phyloP scores from a whole-genome alignment of 2,113 vertebrate species.

The Sinocyclocheilus anophthalmus region DNA sequence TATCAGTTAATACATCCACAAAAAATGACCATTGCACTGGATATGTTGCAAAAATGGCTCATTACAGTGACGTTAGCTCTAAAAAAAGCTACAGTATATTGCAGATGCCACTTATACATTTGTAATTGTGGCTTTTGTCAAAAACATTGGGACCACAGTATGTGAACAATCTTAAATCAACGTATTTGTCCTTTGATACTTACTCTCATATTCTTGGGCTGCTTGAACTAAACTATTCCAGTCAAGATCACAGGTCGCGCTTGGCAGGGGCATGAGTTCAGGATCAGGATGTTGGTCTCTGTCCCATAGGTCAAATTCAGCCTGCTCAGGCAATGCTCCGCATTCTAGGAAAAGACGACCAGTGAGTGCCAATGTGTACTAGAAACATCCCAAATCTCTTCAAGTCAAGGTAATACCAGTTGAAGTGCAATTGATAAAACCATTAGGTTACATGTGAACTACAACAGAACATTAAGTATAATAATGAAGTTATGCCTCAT shows the following conservation, averaged over 20 bases:
- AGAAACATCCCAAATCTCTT: not conserved
- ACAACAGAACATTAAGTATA: too few relatives aligned
- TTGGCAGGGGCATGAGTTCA: constrained; percentile 71
- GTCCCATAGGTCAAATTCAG: constrained; percentile 27
- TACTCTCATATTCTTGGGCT: constrained; percentile 79
- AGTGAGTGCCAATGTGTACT: not conserved
- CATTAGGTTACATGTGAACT: not conserved
- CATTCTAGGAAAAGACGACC: constrained; percentile 20
- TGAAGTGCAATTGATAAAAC: not conserved
- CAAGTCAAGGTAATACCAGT: not conserved
- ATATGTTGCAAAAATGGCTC: too few relatives aligned
- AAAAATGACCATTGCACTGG: not conserved
- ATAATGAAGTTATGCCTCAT: not conserved
- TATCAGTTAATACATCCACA: not conserved
- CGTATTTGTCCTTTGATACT: constrained; percentile 22
- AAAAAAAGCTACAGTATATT: too few relatives aligned
- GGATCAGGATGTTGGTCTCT: constrained; percentile 18
- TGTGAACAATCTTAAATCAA: not conserved
- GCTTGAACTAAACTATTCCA: constrained; percentile 79
- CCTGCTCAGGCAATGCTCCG: not conserved
- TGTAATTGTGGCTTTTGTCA: not conserved
- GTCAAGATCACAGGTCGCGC: constrained; percentile 69
- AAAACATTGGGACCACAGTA: not conserved
- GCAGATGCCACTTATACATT: not conserved
- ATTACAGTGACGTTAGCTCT: too few relatives aligned